phyloP scores from a whole-genome alignment of 2,113 vertebrate genomes.

The Ondatra zibethicus region DNA sequence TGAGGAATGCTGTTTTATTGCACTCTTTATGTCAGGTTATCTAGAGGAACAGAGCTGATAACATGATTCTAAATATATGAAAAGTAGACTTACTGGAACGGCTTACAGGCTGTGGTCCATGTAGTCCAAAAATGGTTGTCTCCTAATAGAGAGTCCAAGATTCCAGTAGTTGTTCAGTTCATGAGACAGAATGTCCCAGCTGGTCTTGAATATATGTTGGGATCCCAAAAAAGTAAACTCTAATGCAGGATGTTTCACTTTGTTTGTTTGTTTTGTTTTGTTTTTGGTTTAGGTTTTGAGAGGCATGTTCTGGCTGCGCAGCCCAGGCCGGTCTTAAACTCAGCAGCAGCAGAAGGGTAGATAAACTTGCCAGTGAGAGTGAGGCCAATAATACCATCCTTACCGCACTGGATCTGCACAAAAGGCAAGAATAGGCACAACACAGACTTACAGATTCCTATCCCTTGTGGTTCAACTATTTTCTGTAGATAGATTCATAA shows the following conservation, averaged over 20 bases:
- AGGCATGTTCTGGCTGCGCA: too few species aligned
- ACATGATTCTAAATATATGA: not conserved
- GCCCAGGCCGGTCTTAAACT: too few species aligned
- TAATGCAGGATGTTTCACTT: not conserved
- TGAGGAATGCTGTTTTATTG: not conserved
- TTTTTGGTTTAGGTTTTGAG: too few species aligned
- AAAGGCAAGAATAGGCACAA: not conserved
- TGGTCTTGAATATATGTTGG: not conserved
- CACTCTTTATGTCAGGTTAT: too few species aligned
- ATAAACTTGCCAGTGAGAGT: not conserved
- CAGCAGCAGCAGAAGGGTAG: not conserved
- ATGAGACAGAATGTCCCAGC: not conserved
- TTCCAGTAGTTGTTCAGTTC: not conserved
- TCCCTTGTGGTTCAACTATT: not conserved
- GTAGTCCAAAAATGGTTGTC: not conserved
- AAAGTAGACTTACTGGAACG: not conserved
- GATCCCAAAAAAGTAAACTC: not conserved
- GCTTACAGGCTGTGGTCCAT: not conserved
- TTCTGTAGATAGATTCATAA: not conserved
- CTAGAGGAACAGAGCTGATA: not conserved
- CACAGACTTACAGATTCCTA: not conserved
- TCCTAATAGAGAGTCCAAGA: not conserved
- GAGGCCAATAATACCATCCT: not conserved
- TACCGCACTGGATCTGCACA: not conserved
- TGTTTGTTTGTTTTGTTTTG: too few species aligned